Conservation (phyloP, 2,113 vertebrate species). For the Oriolus oriolus region DNA sequence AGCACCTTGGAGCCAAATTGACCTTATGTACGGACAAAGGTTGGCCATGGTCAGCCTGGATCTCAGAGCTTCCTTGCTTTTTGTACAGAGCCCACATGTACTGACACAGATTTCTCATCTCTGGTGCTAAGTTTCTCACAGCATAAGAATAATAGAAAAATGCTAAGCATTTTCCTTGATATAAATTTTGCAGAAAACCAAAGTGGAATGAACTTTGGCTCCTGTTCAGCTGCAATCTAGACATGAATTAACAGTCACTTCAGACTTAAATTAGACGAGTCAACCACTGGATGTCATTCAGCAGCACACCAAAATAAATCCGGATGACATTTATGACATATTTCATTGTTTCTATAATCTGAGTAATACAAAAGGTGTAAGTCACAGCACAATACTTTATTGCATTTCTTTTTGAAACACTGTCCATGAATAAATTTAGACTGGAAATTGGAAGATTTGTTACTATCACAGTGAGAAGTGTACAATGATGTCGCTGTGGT, state of each 20-base stretch:
- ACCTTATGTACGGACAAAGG: neutral
- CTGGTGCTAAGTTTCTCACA: neutral
- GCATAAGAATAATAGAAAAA: conserved; percentile 19
- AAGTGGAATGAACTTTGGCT: conserved; percentile 50
- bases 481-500: neutral
- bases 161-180: neutral
- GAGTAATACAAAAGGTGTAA: conserved; percentile 42
- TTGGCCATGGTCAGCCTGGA: neutral
- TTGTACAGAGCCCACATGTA: neutral
- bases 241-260: conserved; percentile 10
- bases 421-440: conserved; percentile 44
- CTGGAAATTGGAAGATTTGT: conserved; percentile 3
- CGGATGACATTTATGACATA: conserved; percentile 29
- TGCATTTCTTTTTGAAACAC: conserved; percentile 22
- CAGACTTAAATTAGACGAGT: conserved; percentile 51
- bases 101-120: neutral
- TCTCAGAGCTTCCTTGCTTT: neutral
- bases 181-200: conserved; percentile 30
- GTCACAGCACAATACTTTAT: conserved; percentile 24
- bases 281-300: conserved; percentile 38
- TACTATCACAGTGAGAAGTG: neutral
- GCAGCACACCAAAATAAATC: conserved; percentile 49
- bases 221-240: conserved; percentile 55
- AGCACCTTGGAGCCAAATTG: neutral
- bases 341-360: conserved; percentile 55